Evolutionary conservation across 2,888 invertebrate genomes (phyloP), one percentile per base, ranked within the genome.

Genomic region (Tipula confusa): DNA sequence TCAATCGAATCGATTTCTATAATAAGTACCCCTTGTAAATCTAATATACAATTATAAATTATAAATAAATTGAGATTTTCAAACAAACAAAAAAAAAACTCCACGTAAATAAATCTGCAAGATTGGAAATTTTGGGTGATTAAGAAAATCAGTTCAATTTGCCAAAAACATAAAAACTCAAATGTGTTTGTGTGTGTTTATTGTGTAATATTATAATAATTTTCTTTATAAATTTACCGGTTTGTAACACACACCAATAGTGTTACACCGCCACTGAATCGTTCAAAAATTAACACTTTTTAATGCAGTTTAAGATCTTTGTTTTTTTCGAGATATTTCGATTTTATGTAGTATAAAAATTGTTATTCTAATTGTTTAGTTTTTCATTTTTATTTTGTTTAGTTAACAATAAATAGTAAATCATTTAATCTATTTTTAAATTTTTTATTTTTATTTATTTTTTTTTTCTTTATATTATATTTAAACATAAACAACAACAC

Each of bases 371-470:
- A 64, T 64, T 64, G 64, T 24, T 64, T 64, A 64, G 64, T 64
- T 24, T 64, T n/a, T n/a, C n/a, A n/a, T n/a, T 64, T 64, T 9
- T 31, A 31, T 43, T 43, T 43, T 64, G 1, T 64, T 64, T 64
- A 64, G 64, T 64, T 24, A 64, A 64, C 64, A 64, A 64, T 64
- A 64, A 64, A 64, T 64, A 64, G 64, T 64, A 64, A 64, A 64
- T 64, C 64, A 64, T 64, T 64, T 38, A 38, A 13, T 38, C 9
- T 38, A 38, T 38, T 48, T 48, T 48, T 2, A 64, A 24, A 4
- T 64, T n/a, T 43, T 43, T 43, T 43, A n/a, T n/a, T 48, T 48
- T 48, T 2, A 64, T 64, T n/a, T 64, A 43, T 43, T 43, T 43
- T 43, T 43, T n/a, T 38, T n/a, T 64, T 64, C 24, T 11, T 9